Evolutionary conservation across 2,113 vertebrate genomes (phyloP).

Genomic region (Oophaga pumilio): DNA sequence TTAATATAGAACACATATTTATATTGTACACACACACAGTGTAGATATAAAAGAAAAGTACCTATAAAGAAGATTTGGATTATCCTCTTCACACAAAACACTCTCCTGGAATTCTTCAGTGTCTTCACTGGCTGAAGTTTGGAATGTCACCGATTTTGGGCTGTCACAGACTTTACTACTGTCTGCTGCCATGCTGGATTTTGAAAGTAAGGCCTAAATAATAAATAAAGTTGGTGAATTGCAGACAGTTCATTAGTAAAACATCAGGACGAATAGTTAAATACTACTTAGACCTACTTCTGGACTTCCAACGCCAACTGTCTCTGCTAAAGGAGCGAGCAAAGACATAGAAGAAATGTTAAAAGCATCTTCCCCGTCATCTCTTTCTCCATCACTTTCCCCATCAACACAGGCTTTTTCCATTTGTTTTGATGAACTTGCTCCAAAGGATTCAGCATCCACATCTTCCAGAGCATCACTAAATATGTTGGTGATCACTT

Average conservation of each 20-base stretch:
- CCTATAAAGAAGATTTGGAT: conserved; percentile 88
- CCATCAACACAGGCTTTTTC: conserved; percentile 55
- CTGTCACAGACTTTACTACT: conserved; percentile 69
- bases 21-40: too few species aligned
- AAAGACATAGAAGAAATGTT: conserved; percentile 98
- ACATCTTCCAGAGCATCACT: conserved; percentile 77
- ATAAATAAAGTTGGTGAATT: conserved; percentile 1
- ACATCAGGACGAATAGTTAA: not conserved
- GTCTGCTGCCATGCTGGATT: conserved; percentile 73
- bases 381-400: conserved; percentile 70
- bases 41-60: conserved; percentile 59
- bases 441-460: conserved; percentile 65
- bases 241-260: not conserved
- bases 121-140: conserved; percentile 71
- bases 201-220: conserved; percentile 72
- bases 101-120: conserved; percentile 76
- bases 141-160: conserved; percentile 75
- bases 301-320: conserved; percentile 83
- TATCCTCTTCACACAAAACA: conserved; percentile 70
- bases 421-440: conserved; percentile 3
- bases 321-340: conserved; percentile 89
- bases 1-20: too few species aligned
- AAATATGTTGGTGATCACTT: conserved; percentile 89
- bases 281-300: conserved; percentile 66
- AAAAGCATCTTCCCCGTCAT: conserved; percentile 77